Percentiles rank a stretch among this genome's conserved stretches.
Conservation (phyloP, 2,797 vertebrate genomes). For the Melanotaenia trifasciata region DNA sequence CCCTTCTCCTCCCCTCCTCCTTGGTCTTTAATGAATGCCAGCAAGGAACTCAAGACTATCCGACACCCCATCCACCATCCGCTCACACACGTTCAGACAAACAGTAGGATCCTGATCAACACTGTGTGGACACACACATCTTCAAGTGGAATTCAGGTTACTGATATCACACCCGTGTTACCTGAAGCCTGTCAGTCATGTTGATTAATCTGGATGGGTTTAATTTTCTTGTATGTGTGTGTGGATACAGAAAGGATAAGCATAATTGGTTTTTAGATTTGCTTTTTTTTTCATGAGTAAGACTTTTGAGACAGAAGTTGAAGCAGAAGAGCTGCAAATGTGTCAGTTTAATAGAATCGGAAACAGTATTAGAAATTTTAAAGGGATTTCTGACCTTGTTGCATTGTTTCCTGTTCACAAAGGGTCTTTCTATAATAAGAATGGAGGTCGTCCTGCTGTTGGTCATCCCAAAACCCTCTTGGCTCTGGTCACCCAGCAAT, state of each 20-base stretch:
- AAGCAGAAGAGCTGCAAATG: no score
- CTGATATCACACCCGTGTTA: conserved; percentile 62
- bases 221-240: conserved; percentile 39
- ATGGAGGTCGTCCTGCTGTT: conserved; percentile 59
- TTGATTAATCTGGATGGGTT: conserved; percentile 51
- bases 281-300: neutral
- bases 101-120: conserved; percentile 41
- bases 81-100: conserved; percentile 27
- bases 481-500: conserved; percentile 61
- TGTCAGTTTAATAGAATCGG: neutral
- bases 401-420: conserved; percentile 1
- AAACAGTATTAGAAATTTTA: neutral
- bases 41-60: conserved; percentile 41
- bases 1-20: conserved; percentile 40
- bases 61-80: conserved; percentile 14
- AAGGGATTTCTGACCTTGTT: neutral
- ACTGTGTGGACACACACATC: conserved; percentile 30
- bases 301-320: neutral
- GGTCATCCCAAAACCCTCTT: conserved; percentile 65
- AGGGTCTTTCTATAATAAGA: conserved; percentile 47
- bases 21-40: conserved; percentile 71
- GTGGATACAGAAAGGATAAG: neutral
- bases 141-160: conserved; percentile 46
- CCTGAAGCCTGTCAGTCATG: conserved; percentile 65
- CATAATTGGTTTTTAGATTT: neutral